Evolutionary conservation across 2,797 vertebrate species (phyloP).

Genomic region (Malacoraja senta): DNA sequence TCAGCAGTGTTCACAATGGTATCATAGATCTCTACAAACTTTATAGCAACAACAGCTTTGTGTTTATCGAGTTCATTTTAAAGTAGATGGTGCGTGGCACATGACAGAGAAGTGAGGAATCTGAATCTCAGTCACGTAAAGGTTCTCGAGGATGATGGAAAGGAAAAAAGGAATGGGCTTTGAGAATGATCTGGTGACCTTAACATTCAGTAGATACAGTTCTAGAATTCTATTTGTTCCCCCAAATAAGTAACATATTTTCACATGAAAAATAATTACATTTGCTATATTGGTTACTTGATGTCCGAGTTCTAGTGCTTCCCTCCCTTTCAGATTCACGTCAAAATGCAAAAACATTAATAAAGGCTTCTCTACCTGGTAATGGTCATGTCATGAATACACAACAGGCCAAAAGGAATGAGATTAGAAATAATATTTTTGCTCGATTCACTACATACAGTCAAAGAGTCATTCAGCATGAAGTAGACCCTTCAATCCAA

Average conservation of each 20-base stretch:
- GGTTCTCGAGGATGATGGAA: background rate
- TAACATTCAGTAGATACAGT: background rate
- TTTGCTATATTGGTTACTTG: background rate
- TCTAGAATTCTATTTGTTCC: background rate
- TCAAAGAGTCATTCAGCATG: too few relatives aligned
- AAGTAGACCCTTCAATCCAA: too few relatives aligned
- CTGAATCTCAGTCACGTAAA: background rate
- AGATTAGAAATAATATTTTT: background rate
- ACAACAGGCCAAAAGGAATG: background rate
- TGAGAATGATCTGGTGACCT: background rate
- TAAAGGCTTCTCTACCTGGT: background rate
- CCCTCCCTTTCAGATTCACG: background rate
- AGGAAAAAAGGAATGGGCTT: background rate
- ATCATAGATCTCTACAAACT: background rate
- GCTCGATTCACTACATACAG: background rate
- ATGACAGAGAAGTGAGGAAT: background rate
- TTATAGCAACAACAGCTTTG: background rate
- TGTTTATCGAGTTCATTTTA: background rate
- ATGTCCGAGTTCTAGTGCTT: background rate
- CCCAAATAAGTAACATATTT: background rate
- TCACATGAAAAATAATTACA: background rate
- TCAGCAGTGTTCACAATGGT: background rate
- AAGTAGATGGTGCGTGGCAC: background rate
- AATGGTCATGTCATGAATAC: background rate
- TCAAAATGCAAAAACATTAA: background rate